Evolutionary conservation across 2,888 invertebrate species (phyloP), one percentile per base, ranked within the genome.

Genomic region (Tenodera sinensis): DNA sequence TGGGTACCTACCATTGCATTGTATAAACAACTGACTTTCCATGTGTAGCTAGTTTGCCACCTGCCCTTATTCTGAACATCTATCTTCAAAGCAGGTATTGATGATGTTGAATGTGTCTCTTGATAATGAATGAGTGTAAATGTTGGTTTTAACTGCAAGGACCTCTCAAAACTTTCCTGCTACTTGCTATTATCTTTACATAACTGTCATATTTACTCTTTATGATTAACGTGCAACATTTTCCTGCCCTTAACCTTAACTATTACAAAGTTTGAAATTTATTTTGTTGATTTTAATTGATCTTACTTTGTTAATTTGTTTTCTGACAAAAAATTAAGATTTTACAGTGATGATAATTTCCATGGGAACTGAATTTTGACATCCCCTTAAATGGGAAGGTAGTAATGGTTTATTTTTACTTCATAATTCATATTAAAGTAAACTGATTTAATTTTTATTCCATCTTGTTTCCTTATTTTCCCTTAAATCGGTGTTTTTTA

Each of bases 111-210:
- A 89, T 90, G 91, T 90, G 88, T 89, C 89, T 89, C 42, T 89
- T 88, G 34, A 86, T 82, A 34, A 87, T 87, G 85, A 85, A 28
- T 85, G 85, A 25, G 54, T 71, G 83, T 90, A 87, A 89, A 88
- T 90, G 90, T 90, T 85, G 87, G 86, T 85, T 89, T 88, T 81
- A 90, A 89, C 89, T 90, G 91, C 92, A 93, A 93, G 93, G 93
- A 93, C 93, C 93, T 93, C 93, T 93, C 93, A 93, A 93, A 93
- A 93, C 92, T 93, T 93, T 93, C 93, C 92, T 92, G 92, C 90
- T 90, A 90, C 90, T 88, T 84, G 89, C 88, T 89, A 88, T 88
- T 88, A 89, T 83, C 28, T 87, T 84, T 47, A 47, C 84, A 88
- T 85, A 84, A 83, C 84, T 84, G 42, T 87, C 83, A 89, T 83